A percentile compares a stretch with the other conserved stretches of the same genome.
Conservation (phyloP, 1,140 invertebrate genomes). For the Drosophila sturtevanti region DNA sequence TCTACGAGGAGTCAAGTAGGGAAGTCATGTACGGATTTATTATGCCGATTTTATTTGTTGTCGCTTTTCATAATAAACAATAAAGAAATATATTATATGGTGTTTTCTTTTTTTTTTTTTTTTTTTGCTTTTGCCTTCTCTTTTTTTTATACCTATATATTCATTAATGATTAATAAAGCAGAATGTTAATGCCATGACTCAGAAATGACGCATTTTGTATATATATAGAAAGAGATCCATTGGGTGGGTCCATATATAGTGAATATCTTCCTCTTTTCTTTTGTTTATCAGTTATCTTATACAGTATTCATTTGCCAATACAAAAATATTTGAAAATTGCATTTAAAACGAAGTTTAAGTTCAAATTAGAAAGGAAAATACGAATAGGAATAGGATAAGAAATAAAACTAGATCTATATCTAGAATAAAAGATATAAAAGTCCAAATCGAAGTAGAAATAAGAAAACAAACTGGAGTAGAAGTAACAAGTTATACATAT, state of each 20-base stretch:
- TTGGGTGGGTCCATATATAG: background rate
- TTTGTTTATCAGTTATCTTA: no score
- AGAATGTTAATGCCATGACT: conserved; percentile 20
- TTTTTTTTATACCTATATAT: conserved; percentile 2
- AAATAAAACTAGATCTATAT: no score
- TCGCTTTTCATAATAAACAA: conserved; percentile 68
- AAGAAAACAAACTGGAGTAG: no score
- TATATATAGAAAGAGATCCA: background rate
- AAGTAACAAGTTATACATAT: no score
- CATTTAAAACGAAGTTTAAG: background rate
- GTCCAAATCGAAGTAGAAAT: no score
- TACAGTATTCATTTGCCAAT: no score
- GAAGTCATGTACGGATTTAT: conserved; percentile 62
- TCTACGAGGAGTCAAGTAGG: background rate
- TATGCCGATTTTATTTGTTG: conserved; percentile 68
- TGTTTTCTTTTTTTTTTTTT: background rate
- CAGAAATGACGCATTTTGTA: conserved; percentile 22
- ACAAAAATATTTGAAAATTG: background rate
- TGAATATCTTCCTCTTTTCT: no score
- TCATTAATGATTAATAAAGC: conserved; percentile 65
- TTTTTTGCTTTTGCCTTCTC: no score
- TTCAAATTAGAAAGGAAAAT: no score
- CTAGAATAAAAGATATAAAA: no score
- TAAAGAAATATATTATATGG: conserved; percentile 14
- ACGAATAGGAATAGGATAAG: no score